Conservation (phyloP, 2,888 invertebrate genomes). For the Charanyca ferruginea region DNA sequence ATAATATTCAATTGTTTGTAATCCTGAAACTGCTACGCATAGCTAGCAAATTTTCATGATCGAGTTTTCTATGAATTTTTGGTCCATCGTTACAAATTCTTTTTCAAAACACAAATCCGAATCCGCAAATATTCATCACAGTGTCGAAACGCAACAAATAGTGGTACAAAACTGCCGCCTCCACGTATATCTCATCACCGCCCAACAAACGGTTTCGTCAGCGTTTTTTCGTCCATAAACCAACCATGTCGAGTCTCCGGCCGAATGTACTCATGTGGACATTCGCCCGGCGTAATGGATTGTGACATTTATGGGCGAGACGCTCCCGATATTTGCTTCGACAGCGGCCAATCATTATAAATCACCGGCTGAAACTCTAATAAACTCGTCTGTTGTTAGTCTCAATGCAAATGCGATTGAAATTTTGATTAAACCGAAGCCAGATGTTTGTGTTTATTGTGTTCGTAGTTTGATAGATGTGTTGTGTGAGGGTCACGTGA, state of each 20-base stretch:
- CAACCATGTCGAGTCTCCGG: slow-evolving; percentile 59
- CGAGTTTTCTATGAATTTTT: not conserved
- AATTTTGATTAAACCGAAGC: slow-evolving; percentile 62
- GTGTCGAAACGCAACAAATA: slow-evolving; percentile 52
- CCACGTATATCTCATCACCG: slow-evolving; percentile 57
- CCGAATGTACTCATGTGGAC: slow-evolving; percentile 67
- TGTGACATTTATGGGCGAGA: slow-evolving; percentile 68
- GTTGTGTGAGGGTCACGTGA: slow-evolving; percentile 23
- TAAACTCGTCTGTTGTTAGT: slow-evolving; percentile 65
- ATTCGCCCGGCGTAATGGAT: slow-evolving; percentile 66
- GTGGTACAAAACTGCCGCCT: slow-evolving; percentile 47
- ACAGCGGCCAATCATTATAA: slow-evolving; percentile 70
- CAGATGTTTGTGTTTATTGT: slow-evolving; percentile 54
- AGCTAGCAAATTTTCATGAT: not conserved
- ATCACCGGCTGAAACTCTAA: slow-evolving; percentile 65
- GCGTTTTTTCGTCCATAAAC: slow-evolving; percentile 69
- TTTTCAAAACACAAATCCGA: slow-evolving; percentile 28
- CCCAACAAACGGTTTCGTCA: slow-evolving; percentile 63
- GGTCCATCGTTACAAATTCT: not conserved
- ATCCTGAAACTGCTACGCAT: not conserved
- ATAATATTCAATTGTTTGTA: not conserved
- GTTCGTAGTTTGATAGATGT: slow-evolving; percentile 39
- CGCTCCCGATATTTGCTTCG: slow-evolving; percentile 67
- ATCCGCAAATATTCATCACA: slow-evolving; percentile 42
- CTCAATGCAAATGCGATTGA: slow-evolving; percentile 67